These are phyloP conservation scores for Anastatus disparis DNA, from an alignment of 1,140 invertebrate genomes.

Conservation along the genomic window DNA sequence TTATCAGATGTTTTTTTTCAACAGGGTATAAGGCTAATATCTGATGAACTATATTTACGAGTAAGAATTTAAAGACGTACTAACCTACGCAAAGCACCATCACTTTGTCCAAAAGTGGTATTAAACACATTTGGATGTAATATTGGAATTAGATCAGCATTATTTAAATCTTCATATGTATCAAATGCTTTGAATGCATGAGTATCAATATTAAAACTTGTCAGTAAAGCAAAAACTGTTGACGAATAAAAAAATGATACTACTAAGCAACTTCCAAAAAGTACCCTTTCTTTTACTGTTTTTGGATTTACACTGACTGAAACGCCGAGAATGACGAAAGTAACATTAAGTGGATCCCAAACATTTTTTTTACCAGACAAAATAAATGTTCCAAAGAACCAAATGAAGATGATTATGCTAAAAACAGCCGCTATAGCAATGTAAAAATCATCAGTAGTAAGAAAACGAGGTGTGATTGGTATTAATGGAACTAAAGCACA, in stretches of 20 bases:
- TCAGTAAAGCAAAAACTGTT: neutral
- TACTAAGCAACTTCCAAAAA: neutral
- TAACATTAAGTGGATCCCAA: neutral
- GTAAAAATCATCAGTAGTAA: neutral
- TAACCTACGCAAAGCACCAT: neutral
- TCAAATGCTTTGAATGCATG: neutral
- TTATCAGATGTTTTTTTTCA: no score
- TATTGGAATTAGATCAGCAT: slow-evolving; percentile 3
- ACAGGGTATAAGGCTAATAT: no score
- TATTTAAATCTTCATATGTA: neutral
- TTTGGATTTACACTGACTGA: neutral
- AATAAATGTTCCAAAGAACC: neutral
- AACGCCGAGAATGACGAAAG: neutral
- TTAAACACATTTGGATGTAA: slow-evolving; percentile 30
- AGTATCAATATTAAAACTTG: neutral
- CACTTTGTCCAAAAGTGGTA: neutral
- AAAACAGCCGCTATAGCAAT: neutral
- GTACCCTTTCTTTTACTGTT: neutral
- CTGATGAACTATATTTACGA: no score
- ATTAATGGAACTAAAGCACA: slow-evolving; percentile 12
- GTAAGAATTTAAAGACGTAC: no score
- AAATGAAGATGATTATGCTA: neutral
- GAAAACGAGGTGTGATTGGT: neutral
- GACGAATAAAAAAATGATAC: slow-evolving; percentile 18
- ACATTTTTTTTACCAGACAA: no score